A percentile compares a stretch with the other conserved stretches of the same genome.
Evolutionary conservation across 2,888 invertebrate genomes (phyloP).

Genomic region (Eulithis testata): DNA sequence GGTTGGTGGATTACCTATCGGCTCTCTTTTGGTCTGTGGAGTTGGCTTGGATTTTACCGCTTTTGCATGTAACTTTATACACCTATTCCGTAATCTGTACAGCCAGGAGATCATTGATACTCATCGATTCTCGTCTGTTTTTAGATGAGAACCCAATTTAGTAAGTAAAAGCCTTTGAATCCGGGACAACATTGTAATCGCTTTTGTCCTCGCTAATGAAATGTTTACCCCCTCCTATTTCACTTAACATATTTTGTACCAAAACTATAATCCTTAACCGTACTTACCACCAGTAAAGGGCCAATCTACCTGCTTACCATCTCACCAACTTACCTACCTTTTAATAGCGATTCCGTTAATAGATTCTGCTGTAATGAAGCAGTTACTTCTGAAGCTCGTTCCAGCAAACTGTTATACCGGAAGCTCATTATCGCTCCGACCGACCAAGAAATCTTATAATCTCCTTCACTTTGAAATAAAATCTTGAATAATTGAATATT

Average conservation of each 20-base stretch:
- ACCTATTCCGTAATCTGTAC: not conserved
- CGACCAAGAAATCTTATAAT: conserved; percentile 79
- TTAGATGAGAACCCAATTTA: conserved; percentile 14
- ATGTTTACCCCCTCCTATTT: conserved; percentile 29
- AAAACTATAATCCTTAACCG: conserved; percentile 45
- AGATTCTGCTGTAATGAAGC: conserved; percentile 63
- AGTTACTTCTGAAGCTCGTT: conserved; percentile 63
- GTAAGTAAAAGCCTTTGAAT: conserved; percentile 16
- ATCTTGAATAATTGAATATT: conserved; percentile 77
- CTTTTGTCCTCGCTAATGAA: conserved; percentile 38
- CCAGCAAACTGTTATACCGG: conserved; percentile 74
- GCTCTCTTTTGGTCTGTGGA: not conserved
- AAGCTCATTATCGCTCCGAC: conserved; percentile 80
- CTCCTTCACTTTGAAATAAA: conserved; percentile 75
- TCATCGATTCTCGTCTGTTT: not conserved
- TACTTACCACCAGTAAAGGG: conserved; percentile 41
- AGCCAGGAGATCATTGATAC: not conserved
- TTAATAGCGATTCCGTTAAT: conserved; percentile 59
- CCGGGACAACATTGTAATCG: conserved; percentile 28
- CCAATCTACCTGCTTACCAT: conserved; percentile 26
- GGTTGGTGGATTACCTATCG: not conserved
- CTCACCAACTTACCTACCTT: conserved; percentile 33
- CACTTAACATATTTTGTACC: conserved; percentile 27
- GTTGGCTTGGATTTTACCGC: no score
- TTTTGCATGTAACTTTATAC: not conserved